A percentile compares a stretch with the other conserved stretches of the same genome.
phyloP scores from a whole-genome alignment of 2,113 vertebrate genomes.

The Gavia stellata region DNA sequence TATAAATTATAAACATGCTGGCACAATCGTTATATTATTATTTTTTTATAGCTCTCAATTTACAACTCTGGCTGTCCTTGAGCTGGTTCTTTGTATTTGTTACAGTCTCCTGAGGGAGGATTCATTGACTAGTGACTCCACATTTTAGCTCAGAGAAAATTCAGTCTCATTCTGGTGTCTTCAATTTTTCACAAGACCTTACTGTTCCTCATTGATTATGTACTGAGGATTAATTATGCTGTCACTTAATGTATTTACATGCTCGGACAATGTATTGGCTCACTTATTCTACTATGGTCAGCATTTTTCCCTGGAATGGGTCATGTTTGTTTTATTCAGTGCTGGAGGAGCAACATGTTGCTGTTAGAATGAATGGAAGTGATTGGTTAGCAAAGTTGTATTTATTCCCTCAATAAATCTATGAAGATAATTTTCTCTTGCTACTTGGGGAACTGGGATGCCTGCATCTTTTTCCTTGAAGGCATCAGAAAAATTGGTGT shows the following conservation, averaged over 20 bases:
- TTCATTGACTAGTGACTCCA: conserved; percentile 56
- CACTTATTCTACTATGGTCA: conserved; percentile 16
- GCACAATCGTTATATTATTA: conserved; percentile 67
- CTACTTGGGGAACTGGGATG: background rate
- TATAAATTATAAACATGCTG: conserved; percentile 69
- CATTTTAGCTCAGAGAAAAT: conserved; percentile 57
- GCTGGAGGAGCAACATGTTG: background rate
- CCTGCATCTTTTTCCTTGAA: background rate
- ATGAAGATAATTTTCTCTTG: background rate
- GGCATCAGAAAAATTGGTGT: background rate
- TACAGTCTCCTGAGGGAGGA: conserved; percentile 55
- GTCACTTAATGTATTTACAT: conserved; percentile 63
- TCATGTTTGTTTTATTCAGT: conserved; percentile 17
- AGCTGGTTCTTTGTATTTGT: conserved; percentile 49
- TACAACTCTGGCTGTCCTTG: conserved; percentile 70
- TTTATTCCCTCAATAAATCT: conserved; percentile 1
- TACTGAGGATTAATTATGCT: conserved; percentile 74
- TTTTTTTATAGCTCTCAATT: conserved; percentile 68
- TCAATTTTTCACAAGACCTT: conserved; percentile 56
- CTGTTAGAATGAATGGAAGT: background rate
- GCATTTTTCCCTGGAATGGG: background rate
- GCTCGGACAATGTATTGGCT: conserved; percentile 42
- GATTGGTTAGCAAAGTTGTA: background rate
- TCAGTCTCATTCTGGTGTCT: conserved; percentile 30
- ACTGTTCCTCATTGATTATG: conserved; percentile 64